Conservation (phyloP, 37 sponge, comb jelly and placozoan species). For the Chondrosia reniformis region DNA sequence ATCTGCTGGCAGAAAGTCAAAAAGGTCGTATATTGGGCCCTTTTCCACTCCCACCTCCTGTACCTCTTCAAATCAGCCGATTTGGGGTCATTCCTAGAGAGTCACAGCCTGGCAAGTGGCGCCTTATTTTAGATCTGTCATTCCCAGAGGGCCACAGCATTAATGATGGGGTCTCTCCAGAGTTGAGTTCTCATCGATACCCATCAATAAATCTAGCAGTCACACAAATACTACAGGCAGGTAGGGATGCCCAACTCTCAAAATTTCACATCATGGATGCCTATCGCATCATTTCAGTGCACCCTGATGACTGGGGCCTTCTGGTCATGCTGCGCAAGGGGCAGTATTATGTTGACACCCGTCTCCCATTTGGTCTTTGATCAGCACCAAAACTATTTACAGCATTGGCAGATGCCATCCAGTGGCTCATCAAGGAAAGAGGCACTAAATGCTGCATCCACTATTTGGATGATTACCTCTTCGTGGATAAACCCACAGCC, state of each 20-base stretch:
- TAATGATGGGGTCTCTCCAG: constrained; percentile 26
- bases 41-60: not conserved
- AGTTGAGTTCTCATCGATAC: not conserved
- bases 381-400: not conserved
- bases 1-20: not conserved
- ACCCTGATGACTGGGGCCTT: not conserved
- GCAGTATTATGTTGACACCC: no score
- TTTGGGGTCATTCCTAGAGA: constrained; percentile 36
- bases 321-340: no score
- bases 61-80: constrained; percentile 9
- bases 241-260: not conserved
- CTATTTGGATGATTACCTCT: not conserved
- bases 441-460: not conserved
- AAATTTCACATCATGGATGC: not conserved
- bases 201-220: not conserved
- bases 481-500: not conserved
- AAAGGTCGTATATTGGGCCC: not conserved
- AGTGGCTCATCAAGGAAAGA: not conserved
- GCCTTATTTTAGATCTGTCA: constrained; percentile 34
- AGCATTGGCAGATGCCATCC: not conserved
- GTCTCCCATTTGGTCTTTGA: not conserved
- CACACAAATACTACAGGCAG: not conserved
- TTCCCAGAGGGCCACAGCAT: constrained; percentile 19
- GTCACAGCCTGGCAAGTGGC: constrained; percentile 22
- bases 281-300: not conserved